Conservation (phyloP, 2,113 vertebrate species). For the Nematolebias whitei region DNA sequence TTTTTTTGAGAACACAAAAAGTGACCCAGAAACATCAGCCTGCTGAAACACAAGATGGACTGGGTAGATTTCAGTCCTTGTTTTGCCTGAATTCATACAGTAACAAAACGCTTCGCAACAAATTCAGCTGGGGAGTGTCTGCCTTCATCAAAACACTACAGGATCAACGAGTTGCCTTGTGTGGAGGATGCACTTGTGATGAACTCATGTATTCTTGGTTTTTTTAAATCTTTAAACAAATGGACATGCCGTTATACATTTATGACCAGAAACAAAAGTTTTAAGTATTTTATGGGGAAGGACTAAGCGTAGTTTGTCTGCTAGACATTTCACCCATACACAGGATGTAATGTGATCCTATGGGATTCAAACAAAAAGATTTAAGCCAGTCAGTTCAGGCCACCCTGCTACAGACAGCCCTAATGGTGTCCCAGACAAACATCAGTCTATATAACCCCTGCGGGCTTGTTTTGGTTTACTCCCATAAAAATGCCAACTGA, state of each 20-base stretch:
- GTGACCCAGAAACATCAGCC: not conserved
- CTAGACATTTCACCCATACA: conserved; percentile 18
- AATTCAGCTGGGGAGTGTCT: not conserved
- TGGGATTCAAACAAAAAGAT: conserved; percentile 15
- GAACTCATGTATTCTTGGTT: not conserved
- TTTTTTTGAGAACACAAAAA: not conserved
- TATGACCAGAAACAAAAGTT: not conserved
- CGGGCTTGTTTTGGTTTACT: not conserved
- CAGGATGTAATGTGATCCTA: conserved; percentile 31
- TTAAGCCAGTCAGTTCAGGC: conserved; percentile 9
- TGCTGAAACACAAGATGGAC: conserved; percentile 2
- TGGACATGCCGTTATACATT: conserved; percentile 1
- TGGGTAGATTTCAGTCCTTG: not conserved
- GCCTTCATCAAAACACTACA: not conserved
- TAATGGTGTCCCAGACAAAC: conserved; percentile 27
- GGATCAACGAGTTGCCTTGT: too few relatives aligned
- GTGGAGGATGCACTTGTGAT: conserved; percentile 2
- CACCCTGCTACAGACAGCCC: conserved; percentile 19
- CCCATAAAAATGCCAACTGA: conserved; percentile 2
- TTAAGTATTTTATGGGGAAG: not conserved
- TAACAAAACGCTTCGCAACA: not conserved
- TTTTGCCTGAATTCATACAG: not conserved
- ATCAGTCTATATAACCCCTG: conserved; percentile 25
- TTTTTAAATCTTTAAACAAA: not conserved
- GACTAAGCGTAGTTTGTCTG: conserved; percentile 25